Evolutionary conservation across 2,797 vertebrate genomes (phyloP), one percentile per base, ranked within the genome.

Genomic region (Pipistrellus pipistrellus): DNA sequence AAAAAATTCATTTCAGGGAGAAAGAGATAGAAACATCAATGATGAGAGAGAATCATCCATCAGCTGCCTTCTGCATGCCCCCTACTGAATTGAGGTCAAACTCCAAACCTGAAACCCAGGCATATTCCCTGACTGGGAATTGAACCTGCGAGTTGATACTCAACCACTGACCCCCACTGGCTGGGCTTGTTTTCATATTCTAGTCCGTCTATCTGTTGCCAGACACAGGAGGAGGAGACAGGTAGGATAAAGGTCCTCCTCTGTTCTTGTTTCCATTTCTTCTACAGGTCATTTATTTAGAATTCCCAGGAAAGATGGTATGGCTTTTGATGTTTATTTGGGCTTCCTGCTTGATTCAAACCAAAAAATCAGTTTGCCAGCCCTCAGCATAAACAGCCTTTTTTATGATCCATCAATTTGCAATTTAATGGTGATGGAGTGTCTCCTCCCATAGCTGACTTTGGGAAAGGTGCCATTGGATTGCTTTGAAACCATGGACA

Each of bases 391-490:
- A 51, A 94, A 93, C 69, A 78, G 51, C 8, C 38, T 46, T 89
- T 95, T 96, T 95, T 90, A 95, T 89, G 94, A 90, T 88, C 57
- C 87, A 95, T 96, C 89, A 94, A 64, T 95, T 95, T 95, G 90
- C 83, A 88, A 44, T 92, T 94, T 94, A 84, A 91, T 96, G 93
- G 83, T 91, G 62, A 72, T 87, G 44, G 89, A 94, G 86, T 91
- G 93, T 96, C 75, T 32, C 72, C 51, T 96, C 53, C 73, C 46
- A 89, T 53, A 90, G 30, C 93, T 82, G 95, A 73, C 87, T 96
- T 93, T 93, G 87, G 94, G 96, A 87, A 85, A 10, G 66, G 38
- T 92, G 96, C 92, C 93, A 46, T 1, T 90, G 87, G 59, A 78
- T 87, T 85, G 69, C 78, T 83, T 85, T 78, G 94, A 96, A 93